A percentile compares a stretch with the other conserved stretches of the same genome.
These are phyloP conservation scores for Otus scops DNA, from an alignment of 2,797 vertebrate species.

Conservation along the genomic window DNA sequence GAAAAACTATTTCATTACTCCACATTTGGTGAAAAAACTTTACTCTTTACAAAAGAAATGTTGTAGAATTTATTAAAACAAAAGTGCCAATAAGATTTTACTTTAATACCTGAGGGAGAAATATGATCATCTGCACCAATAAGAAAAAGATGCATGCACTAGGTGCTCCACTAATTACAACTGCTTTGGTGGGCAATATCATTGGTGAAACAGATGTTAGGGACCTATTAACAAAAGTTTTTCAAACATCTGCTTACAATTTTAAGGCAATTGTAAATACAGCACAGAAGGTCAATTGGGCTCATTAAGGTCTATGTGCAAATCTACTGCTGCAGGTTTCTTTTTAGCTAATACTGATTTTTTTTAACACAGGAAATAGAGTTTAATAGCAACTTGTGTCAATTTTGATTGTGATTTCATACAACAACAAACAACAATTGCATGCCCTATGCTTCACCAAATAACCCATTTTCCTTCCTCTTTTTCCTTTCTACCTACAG, in stretches of 20 bases:
- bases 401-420: conserved; percentile 85
- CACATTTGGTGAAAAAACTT: neutral
- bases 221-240: conserved; percentile 80
- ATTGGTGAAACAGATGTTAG: conserved; percentile 81
- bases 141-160: conserved; percentile 65
- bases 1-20: neutral
- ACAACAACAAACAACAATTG: conserved; percentile 83
- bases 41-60: conserved; percentile 46
- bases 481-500: conserved; percentile 38
- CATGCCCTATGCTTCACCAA: conserved; percentile 52
- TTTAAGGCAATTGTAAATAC: conserved; percentile 90
- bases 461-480: conserved; percentile 62
- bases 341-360: conserved; percentile 72
- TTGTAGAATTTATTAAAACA: conserved; percentile 62
- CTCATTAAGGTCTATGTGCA: conserved; percentile 90
- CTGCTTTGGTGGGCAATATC: conserved; percentile 79
- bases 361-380: conserved; percentile 84
- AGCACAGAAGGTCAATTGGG: conserved; percentile 92
- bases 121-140: conserved; percentile 58
- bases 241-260: conserved; percentile 96
- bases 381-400: conserved; percentile 85
- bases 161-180: conserved; percentile 75
- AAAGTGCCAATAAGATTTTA: conserved; percentile 64
- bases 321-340: conserved; percentile 84
- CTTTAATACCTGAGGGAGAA: conserved; percentile 65